Percentiles rank a stretch among this genome's conserved stretches.
Evolutionary conservation across 1,140 invertebrate species (phyloP).

Genomic region (Aporrectodea caliginosa): DNA sequence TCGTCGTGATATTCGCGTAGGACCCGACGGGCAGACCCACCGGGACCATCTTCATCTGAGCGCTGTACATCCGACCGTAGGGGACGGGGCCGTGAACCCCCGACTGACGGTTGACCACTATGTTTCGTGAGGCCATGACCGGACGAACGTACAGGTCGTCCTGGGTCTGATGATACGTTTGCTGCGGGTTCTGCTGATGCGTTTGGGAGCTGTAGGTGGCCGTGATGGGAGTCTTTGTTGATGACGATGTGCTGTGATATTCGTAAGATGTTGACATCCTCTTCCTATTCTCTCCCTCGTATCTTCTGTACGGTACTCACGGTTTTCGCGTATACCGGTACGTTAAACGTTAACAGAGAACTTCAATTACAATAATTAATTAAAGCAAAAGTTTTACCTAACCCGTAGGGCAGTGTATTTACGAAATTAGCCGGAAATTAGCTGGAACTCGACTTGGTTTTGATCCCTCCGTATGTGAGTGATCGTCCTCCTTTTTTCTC

Average conservation of each 20-base stretch:
- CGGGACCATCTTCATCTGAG: neutral
- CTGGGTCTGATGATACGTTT: neutral
- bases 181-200: no score
- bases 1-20: neutral
- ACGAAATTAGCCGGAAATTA: no score
- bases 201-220: neutral
- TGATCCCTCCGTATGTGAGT: no score
- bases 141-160: neutral
- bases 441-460: no score
- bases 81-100: neutral
- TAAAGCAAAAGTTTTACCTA: no score
- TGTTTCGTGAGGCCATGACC: neutral
- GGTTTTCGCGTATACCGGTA: no score
- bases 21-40: neutral
- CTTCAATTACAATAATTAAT: no score
- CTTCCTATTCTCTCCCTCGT: no score
- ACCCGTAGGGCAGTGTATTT: no score
- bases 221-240: neutral
- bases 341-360: no score
- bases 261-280: neutral
- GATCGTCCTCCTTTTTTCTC: no score
- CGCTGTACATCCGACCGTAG: constrained; percentile 32
- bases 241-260: neutral
- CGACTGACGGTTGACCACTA: neutral
- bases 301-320: no score